These are phyloP conservation scores for Chromobotia macracanthus DNA, from an alignment of 2,797 vertebrate genomes.

Conservation along the genomic window DNA sequence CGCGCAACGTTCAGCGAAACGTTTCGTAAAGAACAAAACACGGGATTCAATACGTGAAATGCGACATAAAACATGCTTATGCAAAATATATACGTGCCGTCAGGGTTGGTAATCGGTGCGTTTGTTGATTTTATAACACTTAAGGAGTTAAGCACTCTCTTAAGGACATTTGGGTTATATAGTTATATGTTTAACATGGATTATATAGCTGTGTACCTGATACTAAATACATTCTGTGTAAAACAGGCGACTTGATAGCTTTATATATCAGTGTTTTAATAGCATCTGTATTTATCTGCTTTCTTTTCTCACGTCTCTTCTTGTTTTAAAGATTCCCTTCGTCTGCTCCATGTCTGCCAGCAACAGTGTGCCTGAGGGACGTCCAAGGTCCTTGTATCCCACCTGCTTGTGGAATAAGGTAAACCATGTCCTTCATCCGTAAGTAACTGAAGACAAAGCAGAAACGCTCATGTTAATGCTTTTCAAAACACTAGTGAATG, in stretches of 20 bases:
- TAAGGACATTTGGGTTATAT: not conserved
- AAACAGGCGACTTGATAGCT: too few species aligned
- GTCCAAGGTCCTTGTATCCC: slow-evolving; percentile 36
- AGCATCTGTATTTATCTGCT: not conserved
- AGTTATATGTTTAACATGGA: too few species aligned
- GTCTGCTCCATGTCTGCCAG: slow-evolving; percentile 39
- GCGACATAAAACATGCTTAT: too few species aligned
- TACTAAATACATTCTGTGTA: not conserved
- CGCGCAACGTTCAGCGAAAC: not conserved
- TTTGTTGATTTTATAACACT: not conserved
- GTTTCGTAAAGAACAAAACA: not conserved
- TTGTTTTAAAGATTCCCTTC: not conserved
- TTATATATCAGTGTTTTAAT: not conserved
- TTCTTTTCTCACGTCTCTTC: not conserved
- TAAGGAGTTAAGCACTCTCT: too few species aligned
- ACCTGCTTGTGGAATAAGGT: slow-evolving; percentile 51
- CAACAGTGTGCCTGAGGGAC: slow-evolving; percentile 48
- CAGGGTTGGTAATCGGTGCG: not conserved
- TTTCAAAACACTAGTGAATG: not conserved
- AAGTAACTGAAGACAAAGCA: not conserved
- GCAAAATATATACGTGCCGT: not conserved
- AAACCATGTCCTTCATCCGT: slow-evolving; percentile 6
- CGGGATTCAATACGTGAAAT: too few species aligned
- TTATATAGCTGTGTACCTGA: not conserved
- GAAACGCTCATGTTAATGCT: not conserved